Evolutionary conservation across 1,140 invertebrate genomes (phyloP).

Genomic region (Heliconius hermathena): DNA sequence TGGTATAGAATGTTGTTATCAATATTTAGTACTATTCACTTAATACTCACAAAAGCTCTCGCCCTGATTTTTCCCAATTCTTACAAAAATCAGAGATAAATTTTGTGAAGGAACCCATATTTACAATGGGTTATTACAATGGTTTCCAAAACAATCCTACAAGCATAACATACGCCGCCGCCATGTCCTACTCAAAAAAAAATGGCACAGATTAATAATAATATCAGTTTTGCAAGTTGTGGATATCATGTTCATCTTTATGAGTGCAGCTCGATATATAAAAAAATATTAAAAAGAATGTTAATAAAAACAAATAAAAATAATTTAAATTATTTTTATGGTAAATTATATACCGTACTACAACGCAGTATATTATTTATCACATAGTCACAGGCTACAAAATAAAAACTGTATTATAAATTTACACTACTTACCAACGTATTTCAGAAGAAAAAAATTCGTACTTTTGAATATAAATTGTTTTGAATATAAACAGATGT

Average conservation of each 20-base stretch:
- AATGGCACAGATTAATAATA: slow-evolving; percentile 2
- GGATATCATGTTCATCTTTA: background rate
- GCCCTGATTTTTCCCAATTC: slow-evolving; percentile 78
- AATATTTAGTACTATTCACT: slow-evolving; percentile 8
- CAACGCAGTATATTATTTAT: no score
- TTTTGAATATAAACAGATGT: no score
- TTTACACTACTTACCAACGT: no score
- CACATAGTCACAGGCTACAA: no score
- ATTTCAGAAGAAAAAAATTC: no score
- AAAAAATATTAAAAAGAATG: no score
- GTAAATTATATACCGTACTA: no score
- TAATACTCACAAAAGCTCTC: slow-evolving; percentile 73
- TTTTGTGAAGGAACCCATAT: slow-evolving; percentile 68
- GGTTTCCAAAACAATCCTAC: slow-evolving; percentile 48
- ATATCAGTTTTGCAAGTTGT: background rate
- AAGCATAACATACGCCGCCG: slow-evolving; percentile 55
- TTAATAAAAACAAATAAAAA: no score
- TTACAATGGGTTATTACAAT: slow-evolving; percentile 41
- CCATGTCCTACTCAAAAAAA: slow-evolving; percentile 45
- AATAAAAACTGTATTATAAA: no score
- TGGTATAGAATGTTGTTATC: slow-evolving; percentile 41
- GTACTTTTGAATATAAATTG: no score
- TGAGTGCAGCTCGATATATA: background rate
- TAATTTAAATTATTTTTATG: no score
- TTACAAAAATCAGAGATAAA: slow-evolving; percentile 78